Base-by-base conservation (phyloP, 1,140 invertebrate species). In the Drosophila tristis region DNA sequence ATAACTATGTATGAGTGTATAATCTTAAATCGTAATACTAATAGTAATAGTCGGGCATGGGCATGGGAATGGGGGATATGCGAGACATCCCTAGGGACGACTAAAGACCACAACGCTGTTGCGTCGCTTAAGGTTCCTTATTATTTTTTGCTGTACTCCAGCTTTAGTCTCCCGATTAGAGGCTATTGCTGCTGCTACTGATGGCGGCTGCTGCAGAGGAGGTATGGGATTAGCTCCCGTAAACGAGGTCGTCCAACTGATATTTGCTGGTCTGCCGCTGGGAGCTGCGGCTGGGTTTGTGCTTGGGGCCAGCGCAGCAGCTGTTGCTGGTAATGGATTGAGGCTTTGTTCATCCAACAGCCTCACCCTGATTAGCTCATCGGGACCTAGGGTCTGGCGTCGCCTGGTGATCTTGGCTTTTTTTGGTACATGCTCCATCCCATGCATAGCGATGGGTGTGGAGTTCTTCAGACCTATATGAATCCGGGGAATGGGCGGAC, bases 61-160 rank as follows among this genome's bases (percentile, higher is more conserved):
- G 31, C 4, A 31, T 31, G 29, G 7, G 8, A 7, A 31, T 31
- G 29, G 7, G 8, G 29, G 7, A 31, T 31, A 8, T 7, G 7
- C 2, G 29, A 31, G 31, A 31, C 31, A 26, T 25, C 31, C 66
- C 15, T 26, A 47, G 29, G 54, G 43, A 42, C 56, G 60, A 0
- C 56, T 35, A 2, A 16, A 44, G 5, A 73, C 58, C 13, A 67
- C 45, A 16, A 49, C 58, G 7, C 60, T 81, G 20, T 48, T 67
- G 16, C 74, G 74, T n/a, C 79, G 63, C 51, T 78, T 82, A 0
- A 5, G 0, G 2, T 72, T 59, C n/a, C 78, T 70, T n/a, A 60
- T 15, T 25, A 61, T 4, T 15, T 7, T 64, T 11, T 5, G 15
- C 13, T 39, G 3, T 39, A 4, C 2, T 11, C 48, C 8, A 9